Evolutionary conservation across 2,888 invertebrate species (phyloP).

Genomic region (Polydrusus pterygomalis): DNA sequence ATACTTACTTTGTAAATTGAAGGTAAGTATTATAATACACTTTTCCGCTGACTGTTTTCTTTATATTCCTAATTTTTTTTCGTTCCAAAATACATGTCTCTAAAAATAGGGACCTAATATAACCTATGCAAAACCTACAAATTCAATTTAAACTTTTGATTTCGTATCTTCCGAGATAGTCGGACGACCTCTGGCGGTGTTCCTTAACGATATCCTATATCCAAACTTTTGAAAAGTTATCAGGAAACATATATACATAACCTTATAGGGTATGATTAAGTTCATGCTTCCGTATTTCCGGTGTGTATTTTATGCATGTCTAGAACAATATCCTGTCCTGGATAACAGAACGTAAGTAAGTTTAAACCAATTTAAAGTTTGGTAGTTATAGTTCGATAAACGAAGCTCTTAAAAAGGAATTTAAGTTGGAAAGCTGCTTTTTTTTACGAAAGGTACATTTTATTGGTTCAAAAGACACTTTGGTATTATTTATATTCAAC

Average conservation of each 20-base stretch:
- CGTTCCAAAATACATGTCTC: background rate
- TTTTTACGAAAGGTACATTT: too few relatives aligned
- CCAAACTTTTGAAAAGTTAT: constrained; percentile 22
- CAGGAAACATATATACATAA: constrained; percentile 17
- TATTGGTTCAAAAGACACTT: too few relatives aligned
- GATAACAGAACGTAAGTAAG: constrained; percentile 1
- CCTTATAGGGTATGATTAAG: constrained; percentile 12
- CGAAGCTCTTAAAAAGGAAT: too few relatives aligned
- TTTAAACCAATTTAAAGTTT: too few relatives aligned
- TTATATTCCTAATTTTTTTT: too few relatives aligned
- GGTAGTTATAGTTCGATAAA: too few relatives aligned
- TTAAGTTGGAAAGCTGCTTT: too few relatives aligned
- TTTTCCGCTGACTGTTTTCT: too few relatives aligned
- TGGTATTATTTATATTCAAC: too few relatives aligned
- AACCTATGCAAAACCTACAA: background rate
- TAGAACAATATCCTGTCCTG: background rate
- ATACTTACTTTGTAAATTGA: too few relatives aligned
- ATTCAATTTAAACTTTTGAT: constrained; percentile 24
- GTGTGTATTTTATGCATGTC: constrained; percentile 21
- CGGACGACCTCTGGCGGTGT: constrained; percentile 14
- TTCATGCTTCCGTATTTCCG: constrained; percentile 18
- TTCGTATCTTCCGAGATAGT: constrained; percentile 2
- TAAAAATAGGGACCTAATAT: background rate
- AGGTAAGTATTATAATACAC: too few relatives aligned
- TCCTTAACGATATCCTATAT: constrained; percentile 25